Percentiles rank a stretch among this genome's conserved stretches.
Conservation (phyloP, 2,797 vertebrate genomes). For the Octomys mimax region DNA sequence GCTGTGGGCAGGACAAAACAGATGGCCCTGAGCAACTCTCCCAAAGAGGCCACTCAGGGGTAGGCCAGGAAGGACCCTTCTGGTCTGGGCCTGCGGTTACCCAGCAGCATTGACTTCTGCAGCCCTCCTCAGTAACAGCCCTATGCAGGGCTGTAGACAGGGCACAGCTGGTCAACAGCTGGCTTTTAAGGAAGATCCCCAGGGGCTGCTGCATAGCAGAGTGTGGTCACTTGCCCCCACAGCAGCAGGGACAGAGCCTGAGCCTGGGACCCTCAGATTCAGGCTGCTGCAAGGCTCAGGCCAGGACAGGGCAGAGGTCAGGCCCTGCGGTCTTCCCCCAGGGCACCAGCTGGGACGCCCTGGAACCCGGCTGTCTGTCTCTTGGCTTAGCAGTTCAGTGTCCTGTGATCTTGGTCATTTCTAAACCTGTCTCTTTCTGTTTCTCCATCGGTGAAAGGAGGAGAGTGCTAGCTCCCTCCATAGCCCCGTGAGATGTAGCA, state of each 20-base stretch:
- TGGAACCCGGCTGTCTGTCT: too few relatives aligned
- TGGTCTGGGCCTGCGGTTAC: not conserved
- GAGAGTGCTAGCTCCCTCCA: constrained; percentile 29
- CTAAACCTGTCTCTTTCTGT: constrained; percentile 4
- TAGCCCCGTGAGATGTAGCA: not conserved
- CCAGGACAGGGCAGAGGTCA: not conserved
- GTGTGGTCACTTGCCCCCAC: not conserved
- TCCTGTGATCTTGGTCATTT: not conserved
- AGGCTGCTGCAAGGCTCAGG: not conserved
- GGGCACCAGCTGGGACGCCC: not conserved
- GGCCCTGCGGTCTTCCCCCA: not conserved
- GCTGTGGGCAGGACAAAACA: not conserved
- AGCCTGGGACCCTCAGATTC: not conserved
- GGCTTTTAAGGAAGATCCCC: constrained; percentile 44
- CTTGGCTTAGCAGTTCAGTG: not conserved
- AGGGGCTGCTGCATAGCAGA: not conserved
- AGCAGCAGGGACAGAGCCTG: not conserved
- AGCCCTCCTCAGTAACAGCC: not conserved
- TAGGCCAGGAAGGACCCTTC: not conserved
- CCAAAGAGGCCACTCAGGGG: not conserved
- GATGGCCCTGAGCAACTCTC: not conserved
- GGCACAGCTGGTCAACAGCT: constrained; percentile 39
- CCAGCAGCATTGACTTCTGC: not conserved
- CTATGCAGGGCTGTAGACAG: not conserved
- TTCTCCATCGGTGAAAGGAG: constrained; percentile 34